A percentile compares a stretch with the other conserved stretches of the same genome.
These are phyloP conservation scores for Anolis sagrei DNA, from an alignment of 2,113 vertebrate genomes.

Conservation along the genomic window DNA sequence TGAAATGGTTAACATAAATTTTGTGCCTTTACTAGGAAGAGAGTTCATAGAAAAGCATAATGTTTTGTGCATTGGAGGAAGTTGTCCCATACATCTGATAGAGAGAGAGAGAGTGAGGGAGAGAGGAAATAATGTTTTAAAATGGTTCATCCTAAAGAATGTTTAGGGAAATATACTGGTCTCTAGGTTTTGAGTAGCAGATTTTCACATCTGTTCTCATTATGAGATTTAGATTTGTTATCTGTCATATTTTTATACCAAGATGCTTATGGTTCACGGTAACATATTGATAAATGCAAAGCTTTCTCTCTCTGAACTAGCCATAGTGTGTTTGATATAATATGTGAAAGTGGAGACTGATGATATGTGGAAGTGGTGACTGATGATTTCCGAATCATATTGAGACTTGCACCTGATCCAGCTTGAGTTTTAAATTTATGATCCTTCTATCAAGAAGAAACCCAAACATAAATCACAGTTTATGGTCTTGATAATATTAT, in stretches of 20 bases:
- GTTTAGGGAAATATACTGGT: not conserved
- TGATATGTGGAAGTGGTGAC: slow-evolving; percentile 14
- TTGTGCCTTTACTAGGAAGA: not conserved
- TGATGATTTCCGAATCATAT: slow-evolving; percentile 62
- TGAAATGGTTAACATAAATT: not conserved
- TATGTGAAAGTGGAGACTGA: slow-evolving; percentile 12
- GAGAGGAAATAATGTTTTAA: not conserved
- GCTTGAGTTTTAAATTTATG: slow-evolving; percentile 61
- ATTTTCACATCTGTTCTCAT: slow-evolving; percentile 57
- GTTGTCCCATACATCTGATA: not conserved
- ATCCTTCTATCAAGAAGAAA: slow-evolving; percentile 69
- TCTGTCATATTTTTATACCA: slow-evolving; percentile 49
- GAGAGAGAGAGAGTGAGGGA: too few species aligned
- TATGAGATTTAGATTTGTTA: slow-evolving; percentile 58
- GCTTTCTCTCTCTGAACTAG: slow-evolving; percentile 31
- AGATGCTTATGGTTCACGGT: slow-evolving; percentile 49
- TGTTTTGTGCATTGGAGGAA: slow-evolving; percentile 39
- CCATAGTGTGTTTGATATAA: slow-evolving; percentile 18
- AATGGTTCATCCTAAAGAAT: not conserved
- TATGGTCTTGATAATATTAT: slow-evolving; percentile 69
- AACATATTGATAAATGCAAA: slow-evolving; percentile 47
- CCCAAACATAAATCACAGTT: slow-evolving; percentile 73
- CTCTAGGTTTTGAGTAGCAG: slow-evolving; percentile 36
- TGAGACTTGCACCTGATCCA: slow-evolving; percentile 65
- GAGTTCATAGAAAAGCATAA: not conserved